Conservation (phyloP, 2,888 invertebrate genomes). For the Tanaodytes sp. region DNA sequence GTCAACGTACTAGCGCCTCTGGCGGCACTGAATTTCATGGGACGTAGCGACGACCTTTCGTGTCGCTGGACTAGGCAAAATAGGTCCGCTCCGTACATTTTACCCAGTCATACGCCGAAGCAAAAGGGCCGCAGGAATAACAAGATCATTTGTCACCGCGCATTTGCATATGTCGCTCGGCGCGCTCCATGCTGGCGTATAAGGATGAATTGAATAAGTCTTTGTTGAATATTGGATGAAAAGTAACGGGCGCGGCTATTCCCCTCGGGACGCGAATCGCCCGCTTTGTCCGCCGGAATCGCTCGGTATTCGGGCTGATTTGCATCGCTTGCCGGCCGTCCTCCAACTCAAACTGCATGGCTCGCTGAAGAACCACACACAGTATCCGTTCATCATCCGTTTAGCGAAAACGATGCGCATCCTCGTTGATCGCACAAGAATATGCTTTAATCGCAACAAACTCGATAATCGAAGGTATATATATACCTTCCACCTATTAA, state of each 20-base stretch:
- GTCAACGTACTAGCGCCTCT: too few relatives aligned
- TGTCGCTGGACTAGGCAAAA: background rate
- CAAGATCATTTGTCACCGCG: constrained; percentile 71
- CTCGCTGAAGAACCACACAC: constrained; percentile 38
- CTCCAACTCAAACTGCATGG: constrained; percentile 39
- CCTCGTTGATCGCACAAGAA: constrained; percentile 12
- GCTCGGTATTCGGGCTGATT: constrained; percentile 42
- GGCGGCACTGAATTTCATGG: too few relatives aligned
- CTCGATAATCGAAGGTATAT: too few relatives aligned
- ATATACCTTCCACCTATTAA: too few relatives aligned
- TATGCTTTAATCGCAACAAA: constrained; percentile 34
- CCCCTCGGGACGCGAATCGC: constrained; percentile 50
- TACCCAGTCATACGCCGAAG: too few relatives aligned
- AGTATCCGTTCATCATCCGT: constrained; percentile 31
- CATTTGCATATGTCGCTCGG: constrained; percentile 69
- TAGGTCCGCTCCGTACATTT: too few relatives aligned
- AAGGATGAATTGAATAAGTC: constrained; percentile 68
- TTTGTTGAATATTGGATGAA: constrained; percentile 69
- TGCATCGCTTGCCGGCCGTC: constrained; percentile 39
- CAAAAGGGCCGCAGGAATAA: constrained; percentile 64
- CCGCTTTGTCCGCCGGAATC: constrained; percentile 39
- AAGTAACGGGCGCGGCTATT: constrained; percentile 62
- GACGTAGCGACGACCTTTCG: background rate
- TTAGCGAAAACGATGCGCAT: constrained; percentile 36
- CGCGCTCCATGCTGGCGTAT: constrained; percentile 60